Evolutionary conservation across 2,113 vertebrate species (phyloP).

Genomic region (Callionymus lyra): DNA sequence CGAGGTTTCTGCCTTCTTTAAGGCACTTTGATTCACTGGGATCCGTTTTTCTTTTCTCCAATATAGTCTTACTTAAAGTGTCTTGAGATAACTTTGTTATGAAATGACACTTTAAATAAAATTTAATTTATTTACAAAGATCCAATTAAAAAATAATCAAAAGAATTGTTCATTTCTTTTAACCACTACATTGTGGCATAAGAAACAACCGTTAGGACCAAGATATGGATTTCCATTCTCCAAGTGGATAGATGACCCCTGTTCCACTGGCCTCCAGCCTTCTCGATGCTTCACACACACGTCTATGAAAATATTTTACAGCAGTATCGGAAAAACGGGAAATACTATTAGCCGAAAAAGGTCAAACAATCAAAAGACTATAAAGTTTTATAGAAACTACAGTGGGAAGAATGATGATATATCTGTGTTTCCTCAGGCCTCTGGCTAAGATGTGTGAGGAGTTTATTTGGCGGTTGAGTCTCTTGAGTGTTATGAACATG

Average conservation of each 20-base stretch:
- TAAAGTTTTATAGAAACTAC: slow-evolving; percentile 37
- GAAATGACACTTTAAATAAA: too few species aligned
- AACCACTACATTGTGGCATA: too few species aligned
- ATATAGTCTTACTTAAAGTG: too few species aligned
- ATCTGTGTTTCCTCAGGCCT: slow-evolving; percentile 30
- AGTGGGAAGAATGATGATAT: slow-evolving; percentile 45
- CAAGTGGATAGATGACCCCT: slow-evolving; percentile 26
- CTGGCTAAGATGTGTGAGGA: slow-evolving; percentile 28
- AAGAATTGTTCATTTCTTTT: too few species aligned
- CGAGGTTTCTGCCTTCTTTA: too few species aligned
- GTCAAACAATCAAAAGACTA: slow-evolving; percentile 43
- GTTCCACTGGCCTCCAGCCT: slow-evolving; percentile 19
- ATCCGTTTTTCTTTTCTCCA: too few species aligned
- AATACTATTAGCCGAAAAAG: slow-evolving; percentile 41
- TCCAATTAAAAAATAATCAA: too few species aligned
- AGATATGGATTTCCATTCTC: slow-evolving; percentile 18
- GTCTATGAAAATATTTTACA: slow-evolving; percentile 37
- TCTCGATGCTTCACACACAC: slow-evolving; percentile 23
- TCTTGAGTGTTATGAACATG: slow-evolving; percentile 36
- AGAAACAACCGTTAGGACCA: too few species aligned
- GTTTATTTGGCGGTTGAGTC: slow-evolving; percentile 35
- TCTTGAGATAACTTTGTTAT: too few species aligned
- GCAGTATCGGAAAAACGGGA: slow-evolving; percentile 41
- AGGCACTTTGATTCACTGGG: too few species aligned
- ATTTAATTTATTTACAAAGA: too few species aligned